Percentiles rank a stretch among this genome's conserved stretches.
Evolutionary conservation across 2,113 vertebrate genomes (phyloP).

Genomic region (Psammodynastes pulverulentus): DNA sequence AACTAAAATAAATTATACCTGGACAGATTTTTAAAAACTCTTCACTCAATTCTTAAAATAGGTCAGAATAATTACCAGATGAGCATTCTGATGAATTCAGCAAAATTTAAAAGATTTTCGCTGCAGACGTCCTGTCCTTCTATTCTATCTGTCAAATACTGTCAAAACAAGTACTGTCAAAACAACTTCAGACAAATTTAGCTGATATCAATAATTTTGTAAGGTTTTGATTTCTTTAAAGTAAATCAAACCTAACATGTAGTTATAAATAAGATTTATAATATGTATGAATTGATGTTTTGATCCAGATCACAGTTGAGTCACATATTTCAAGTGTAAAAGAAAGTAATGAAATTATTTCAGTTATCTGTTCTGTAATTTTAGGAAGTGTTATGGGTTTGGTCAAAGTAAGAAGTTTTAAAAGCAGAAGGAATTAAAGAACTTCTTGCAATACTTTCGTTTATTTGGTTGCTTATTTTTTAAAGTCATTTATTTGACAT

Average conservation of each 20-base stretch:
- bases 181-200: neutral
- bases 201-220: neutral
- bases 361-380: neutral
- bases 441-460: neutral
- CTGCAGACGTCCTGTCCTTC: neutral
- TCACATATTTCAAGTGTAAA: neutral
- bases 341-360: neutral
- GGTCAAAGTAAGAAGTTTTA: neutral
- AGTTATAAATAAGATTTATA: neutral
- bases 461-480: neutral
- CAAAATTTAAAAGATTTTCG: neutral
- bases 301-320: neutral
- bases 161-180: no score
- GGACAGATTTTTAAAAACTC: neutral
- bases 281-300: neutral
- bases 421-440: neutral
- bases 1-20: neutral
- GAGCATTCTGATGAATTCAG: neutral
- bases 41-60: neutral
- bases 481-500: neutral
- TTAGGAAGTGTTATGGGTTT: neutral
- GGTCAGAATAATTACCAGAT: neutral
- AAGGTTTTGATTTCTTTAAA: neutral
- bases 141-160: neutral
- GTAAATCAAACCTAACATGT: neutral